Conservation (phyloP, 2,797 vertebrate genomes). For the Clarias fuscus region DNA sequence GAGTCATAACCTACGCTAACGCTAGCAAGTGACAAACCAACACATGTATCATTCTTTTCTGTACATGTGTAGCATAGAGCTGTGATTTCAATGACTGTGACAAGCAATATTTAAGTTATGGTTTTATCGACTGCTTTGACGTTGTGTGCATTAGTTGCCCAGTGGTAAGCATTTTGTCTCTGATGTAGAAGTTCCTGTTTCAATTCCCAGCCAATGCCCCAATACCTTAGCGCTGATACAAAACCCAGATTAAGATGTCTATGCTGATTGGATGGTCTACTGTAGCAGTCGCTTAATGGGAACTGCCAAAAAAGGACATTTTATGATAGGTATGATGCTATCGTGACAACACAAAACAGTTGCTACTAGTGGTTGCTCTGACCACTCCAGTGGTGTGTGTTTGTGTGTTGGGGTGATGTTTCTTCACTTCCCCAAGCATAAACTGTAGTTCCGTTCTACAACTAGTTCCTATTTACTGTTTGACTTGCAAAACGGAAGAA, state of each 20-base stretch:
- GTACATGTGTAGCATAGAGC: background rate
- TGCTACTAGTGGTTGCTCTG: background rate
- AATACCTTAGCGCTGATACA: too few relatives aligned
- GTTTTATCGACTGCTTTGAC: background rate
- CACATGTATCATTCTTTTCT: background rate
- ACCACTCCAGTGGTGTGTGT: background rate
- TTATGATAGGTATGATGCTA: background rate
- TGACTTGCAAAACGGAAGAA: background rate
- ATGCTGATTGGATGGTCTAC: too few relatives aligned
- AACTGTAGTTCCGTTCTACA: constrained; percentile 3
- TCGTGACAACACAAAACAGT: background rate
- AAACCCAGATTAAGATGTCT: too few relatives aligned
- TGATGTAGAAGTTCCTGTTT: too few relatives aligned
- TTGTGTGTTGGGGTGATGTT: background rate
- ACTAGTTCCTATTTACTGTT: background rate
- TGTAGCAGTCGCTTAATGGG: too few relatives aligned
- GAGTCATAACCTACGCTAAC: background rate
- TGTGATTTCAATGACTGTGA: background rate
- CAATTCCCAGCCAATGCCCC: too few relatives aligned
- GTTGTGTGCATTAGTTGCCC: too few relatives aligned
- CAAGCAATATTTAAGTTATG: background rate
- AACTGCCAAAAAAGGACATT: too few relatives aligned
- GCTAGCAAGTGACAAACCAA: constrained; percentile 3
- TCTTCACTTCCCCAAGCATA: background rate
- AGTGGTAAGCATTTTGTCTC: too few relatives aligned